These are phyloP conservation scores for Mythimna lalbum DNA, from an alignment of 2,888 invertebrate genomes.

Conservation along the genomic window DNA sequence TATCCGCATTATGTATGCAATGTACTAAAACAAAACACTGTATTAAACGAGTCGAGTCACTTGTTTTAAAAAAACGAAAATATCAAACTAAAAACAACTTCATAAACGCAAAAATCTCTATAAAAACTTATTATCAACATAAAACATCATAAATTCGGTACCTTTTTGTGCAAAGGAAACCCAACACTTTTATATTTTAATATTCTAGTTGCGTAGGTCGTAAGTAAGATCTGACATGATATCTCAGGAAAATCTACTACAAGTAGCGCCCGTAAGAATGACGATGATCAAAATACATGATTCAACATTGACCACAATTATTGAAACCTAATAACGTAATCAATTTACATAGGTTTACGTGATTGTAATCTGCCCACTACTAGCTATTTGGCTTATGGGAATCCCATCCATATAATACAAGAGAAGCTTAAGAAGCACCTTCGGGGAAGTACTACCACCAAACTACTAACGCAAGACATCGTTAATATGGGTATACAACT, in stretches of 20 bases:
- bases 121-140: neutral
- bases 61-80: neutral
- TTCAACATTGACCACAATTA: conserved; percentile 26
- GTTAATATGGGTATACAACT: neutral
- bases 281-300: conserved; percentile 9
- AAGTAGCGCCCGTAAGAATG: neutral
- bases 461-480: neutral
- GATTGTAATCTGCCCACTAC: conserved; percentile 1
- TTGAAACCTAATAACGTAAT: conserved; percentile 15
- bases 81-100: neutral
- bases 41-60: no score
- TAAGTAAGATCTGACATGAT: conserved; percentile 7
- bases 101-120: neutral
- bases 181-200: neutral
- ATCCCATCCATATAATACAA: conserved; percentile 8
- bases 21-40: neutral
- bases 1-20: no score
- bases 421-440: neutral
- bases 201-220: conserved; percentile 30
- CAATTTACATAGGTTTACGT: conserved; percentile 20
- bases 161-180: conserved; percentile 28
- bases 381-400: conserved; percentile 5
- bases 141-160: neutral
- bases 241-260: conserved; percentile 17
- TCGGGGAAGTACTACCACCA: neutral